These are phyloP conservation scores for Panopea generosa DNA, from an alignment of 2,888 invertebrate species.

Conservation along the genomic window DNA sequence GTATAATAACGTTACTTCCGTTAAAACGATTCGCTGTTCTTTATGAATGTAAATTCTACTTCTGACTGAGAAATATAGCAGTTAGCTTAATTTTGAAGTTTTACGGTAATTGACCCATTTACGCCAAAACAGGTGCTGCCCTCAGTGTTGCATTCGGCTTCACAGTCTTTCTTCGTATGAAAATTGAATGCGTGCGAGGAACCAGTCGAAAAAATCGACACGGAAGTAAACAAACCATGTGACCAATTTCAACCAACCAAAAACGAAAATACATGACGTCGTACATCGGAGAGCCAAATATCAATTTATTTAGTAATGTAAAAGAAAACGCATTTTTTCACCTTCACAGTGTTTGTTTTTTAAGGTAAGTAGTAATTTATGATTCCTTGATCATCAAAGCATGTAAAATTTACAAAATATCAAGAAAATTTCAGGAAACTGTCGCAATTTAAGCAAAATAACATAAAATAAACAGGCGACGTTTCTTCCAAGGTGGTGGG, in stretches of 20 bases:
- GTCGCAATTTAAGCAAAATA: too few species aligned
- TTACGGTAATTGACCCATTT: slow-evolving; percentile 47
- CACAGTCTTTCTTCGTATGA: background rate
- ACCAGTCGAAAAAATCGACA: slow-evolving; percentile 9
- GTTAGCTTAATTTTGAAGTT: slow-evolving; percentile 11
- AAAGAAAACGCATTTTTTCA: slow-evolving; percentile 25
- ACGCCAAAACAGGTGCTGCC: slow-evolving; percentile 4
- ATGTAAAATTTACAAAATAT: too few species aligned
- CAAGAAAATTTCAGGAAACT: too few species aligned
- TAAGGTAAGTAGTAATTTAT: slow-evolving; percentile 29
- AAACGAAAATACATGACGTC: slow-evolving; percentile 62
- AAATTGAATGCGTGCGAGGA: background rate
- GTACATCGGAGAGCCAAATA: slow-evolving; percentile 61
- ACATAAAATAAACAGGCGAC: too few species aligned
- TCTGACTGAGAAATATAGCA: too few species aligned
- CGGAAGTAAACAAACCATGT: slow-evolving; percentile 50
- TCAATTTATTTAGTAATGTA: slow-evolving; percentile 52
- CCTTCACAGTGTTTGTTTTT: background rate
- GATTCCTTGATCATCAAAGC: background rate
- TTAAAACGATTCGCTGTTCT: too few species aligned
- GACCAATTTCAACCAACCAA: slow-evolving; percentile 40
- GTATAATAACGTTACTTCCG: too few species aligned
- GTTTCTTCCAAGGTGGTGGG: slow-evolving; percentile 23
- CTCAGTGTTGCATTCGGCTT: background rate
- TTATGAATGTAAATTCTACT: too few species aligned